phyloP scores from a whole-genome alignment of 2,888 invertebrate species.

The Tachystola acroxantha region DNA sequence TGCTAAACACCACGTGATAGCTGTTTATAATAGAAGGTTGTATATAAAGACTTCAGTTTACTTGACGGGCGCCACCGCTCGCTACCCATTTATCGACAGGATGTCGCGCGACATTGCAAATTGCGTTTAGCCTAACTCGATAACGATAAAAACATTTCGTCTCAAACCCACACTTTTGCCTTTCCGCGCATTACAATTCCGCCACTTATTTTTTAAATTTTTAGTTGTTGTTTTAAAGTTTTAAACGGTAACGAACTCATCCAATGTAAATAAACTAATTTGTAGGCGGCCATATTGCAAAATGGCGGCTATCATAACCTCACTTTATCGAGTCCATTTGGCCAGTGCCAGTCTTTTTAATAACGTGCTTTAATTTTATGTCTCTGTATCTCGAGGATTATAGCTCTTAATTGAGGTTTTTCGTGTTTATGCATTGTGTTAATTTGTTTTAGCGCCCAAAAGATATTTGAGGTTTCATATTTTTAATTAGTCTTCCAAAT shows the following conservation, averaged over 20 bases:
- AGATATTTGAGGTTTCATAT: background rate
- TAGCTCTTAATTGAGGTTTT: slow-evolving; percentile 56
- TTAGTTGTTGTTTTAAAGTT: background rate
- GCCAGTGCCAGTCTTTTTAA: slow-evolving; percentile 66
- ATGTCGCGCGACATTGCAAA: slow-evolving; percentile 55
- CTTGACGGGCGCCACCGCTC: background rate
- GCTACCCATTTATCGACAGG: slow-evolving; percentile 45
- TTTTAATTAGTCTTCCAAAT: background rate
- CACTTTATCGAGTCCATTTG: slow-evolving; percentile 66
- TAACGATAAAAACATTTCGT: slow-evolving; percentile 38
- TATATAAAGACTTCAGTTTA: no score
- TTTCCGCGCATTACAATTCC: no score
- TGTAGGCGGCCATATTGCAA: slow-evolving; percentile 50
- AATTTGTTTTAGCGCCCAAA: slow-evolving; percentile 25
- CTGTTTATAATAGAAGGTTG: no score
- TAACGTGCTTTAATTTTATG: slow-evolving; percentile 70
- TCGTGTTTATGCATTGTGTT: slow-evolving; percentile 38
- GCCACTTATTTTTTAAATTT: background rate
- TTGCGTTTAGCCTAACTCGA: slow-evolving; percentile 55
- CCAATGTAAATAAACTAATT: slow-evolving; percentile 38
- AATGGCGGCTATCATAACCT: slow-evolving; percentile 57
- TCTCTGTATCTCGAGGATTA: slow-evolving; percentile 58
- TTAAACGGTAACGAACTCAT: background rate
- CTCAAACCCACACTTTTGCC: slow-evolving; percentile 1
- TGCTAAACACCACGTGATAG: no score